Evolutionary conservation across 30 jellyfish, hydroid and myxozoan species (phyloP), one percentile per base, ranked within the genome.

Genomic region (Chironex yamaguchii): DNA sequence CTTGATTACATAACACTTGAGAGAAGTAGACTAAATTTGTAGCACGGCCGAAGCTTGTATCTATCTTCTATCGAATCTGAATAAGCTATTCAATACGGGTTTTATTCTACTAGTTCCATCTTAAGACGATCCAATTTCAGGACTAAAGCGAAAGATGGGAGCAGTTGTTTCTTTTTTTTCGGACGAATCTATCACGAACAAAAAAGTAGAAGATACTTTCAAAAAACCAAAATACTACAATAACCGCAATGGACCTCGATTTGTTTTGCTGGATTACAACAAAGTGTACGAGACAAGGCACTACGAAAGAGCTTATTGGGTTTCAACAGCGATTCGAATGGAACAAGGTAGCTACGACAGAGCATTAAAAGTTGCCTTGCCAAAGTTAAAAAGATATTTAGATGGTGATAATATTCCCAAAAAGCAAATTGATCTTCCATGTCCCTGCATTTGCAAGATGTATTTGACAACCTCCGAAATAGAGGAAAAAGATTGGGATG

Each of bases 181-280:
- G 21, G 96, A 92, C 66, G 98, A 86, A 64, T 65, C 20, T 20
- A 21, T 65, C n/a, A 25, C 32, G 17, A 85, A 85, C 22, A 81
- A 78, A 17, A 77, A 87, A 51, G 87, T 49, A 32, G 89, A 76
- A 0, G 51, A 26, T 4, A 86, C 25, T 49, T 64, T 52, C 51
- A 64, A 58, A 36, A 66, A 81, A 74, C 97, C 87, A 32, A 67
- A 64, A 52, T 28, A 52, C 51, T 71, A 92, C 75, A 80, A 79
- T 48, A 65, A 73, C 2, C 67, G 35, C 22, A 92, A 76, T 3
- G 94, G 92, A 0, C 96, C 93, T 0, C 50, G 79, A 14, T 87
- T 49, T 51, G 64, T 71, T 4, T 52, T 82, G 12, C 92, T 92
- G 0, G 98, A 92, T 58, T 92, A 92, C 96, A 92, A 92, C 82